phyloP scores from a whole-genome alignment of 2,797 vertebrate genomes.

The Heteromormyrus szaboi region DNA sequence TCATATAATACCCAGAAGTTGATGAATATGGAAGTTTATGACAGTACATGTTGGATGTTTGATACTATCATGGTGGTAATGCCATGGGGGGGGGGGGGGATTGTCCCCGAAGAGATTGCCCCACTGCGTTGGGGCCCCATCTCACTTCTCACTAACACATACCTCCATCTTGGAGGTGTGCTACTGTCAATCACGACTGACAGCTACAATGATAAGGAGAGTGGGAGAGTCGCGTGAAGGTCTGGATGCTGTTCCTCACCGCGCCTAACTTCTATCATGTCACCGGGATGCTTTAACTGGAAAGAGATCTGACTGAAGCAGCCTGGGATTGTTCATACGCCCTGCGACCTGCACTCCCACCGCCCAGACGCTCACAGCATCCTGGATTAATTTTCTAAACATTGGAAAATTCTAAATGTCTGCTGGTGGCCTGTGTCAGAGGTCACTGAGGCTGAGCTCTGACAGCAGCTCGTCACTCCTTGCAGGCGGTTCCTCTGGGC shows the following conservation, averaged over 20 bases:
- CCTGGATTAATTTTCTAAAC: background rate
- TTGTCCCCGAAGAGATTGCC: background rate
- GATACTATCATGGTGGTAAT: background rate
- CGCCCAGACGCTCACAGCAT: background rate
- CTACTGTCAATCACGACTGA: background rate
- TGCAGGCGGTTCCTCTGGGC: constrained; percentile 39
- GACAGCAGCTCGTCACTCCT: constrained; percentile 37
- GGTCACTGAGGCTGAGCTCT: constrained; percentile 65
- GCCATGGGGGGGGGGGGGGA: background rate
- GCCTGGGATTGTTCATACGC: background rate
- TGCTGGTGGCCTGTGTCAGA: constrained; percentile 45
- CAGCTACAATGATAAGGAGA: background rate
- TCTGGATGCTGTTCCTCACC: background rate
- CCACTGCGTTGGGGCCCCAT: background rate
- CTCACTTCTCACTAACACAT: background rate
- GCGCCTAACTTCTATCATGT: background rate
- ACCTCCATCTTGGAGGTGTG: background rate
- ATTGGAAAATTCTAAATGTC: background rate
- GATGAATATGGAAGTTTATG: background rate
- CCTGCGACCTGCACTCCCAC: background rate
- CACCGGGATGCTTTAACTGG: background rate
- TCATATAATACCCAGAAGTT: background rate
- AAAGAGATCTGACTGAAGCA: background rate
- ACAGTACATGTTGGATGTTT: background rate
- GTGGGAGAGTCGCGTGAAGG: background rate